Evolutionary conservation across 1,140 invertebrate genomes (phyloP).

Genomic region (Hylaeus anthracinus): DNA sequence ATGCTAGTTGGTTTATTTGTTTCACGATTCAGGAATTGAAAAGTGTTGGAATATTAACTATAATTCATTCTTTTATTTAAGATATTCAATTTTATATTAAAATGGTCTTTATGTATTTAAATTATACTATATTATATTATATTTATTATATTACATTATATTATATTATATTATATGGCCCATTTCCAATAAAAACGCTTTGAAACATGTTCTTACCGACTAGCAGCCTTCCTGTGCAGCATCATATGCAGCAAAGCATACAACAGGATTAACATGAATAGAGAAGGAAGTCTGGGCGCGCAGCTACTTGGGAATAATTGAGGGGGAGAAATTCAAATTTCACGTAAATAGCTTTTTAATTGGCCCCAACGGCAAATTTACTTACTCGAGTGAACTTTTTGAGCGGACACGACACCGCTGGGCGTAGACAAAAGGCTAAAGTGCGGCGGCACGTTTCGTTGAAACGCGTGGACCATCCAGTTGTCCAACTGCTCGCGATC

Average conservation of each 20-base stretch:
- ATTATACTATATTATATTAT: no score
- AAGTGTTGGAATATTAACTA: no score
- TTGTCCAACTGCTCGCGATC: constrained; percentile 90
- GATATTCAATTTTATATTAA: background rate
- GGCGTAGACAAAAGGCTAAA: constrained; percentile 86
- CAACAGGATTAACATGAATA: background rate
- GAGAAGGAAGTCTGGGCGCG: no score
- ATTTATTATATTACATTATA: no score
- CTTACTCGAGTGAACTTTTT: constrained; percentile 78
- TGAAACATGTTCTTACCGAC: constrained; percentile 17
- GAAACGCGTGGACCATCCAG: constrained; percentile 90
- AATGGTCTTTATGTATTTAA: no score
- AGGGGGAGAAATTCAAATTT: no score
- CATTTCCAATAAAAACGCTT: no score
- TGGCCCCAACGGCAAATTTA: background rate
- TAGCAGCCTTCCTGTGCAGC: constrained; percentile 6
- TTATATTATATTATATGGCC: no score
- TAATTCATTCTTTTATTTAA: background rate
- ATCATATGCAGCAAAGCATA: background rate
- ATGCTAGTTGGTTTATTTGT: no score
- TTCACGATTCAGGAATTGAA: no score
- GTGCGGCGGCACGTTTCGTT: constrained; percentile 90
- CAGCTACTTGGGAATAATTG: background rate
- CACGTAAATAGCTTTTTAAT: no score
- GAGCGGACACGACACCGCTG: constrained; percentile 65